Evolutionary conservation across 2,888 invertebrate genomes (phyloP).

Genomic region (Gibbula magus): DNA sequence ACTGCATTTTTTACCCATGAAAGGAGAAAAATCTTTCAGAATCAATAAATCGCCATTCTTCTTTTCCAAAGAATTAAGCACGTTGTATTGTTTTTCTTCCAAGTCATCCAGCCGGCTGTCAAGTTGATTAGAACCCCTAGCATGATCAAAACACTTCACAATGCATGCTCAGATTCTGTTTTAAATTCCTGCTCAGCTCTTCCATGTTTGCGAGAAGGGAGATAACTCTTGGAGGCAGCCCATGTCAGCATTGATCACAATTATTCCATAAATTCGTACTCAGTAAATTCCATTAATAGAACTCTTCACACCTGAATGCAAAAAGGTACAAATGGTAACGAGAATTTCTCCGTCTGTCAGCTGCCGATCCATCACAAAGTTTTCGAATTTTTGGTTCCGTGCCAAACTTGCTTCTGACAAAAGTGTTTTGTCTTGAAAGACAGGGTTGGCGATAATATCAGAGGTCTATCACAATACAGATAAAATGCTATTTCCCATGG

Average conservation of each 20-base stretch:
- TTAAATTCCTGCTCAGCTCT: too few relatives aligned
- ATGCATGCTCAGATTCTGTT: too few relatives aligned
- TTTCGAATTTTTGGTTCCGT: neutral
- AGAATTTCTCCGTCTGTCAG: neutral
- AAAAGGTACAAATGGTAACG: neutral
- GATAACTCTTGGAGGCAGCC: neutral
- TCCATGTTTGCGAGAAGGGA: too few relatives aligned
- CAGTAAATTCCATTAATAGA: neutral
- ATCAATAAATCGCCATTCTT: neutral
- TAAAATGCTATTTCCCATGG: neutral
- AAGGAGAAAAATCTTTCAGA: neutral
- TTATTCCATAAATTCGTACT: neutral
- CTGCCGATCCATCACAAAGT: neutral
- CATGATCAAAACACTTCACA: neutral
- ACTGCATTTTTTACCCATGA: too few relatives aligned
- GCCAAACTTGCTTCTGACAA: neutral
- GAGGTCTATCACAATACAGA: neutral
- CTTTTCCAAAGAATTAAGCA: neutral
- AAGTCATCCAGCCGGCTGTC: neutral
- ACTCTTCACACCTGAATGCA: constrained; percentile 5
- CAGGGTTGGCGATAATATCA: neutral
- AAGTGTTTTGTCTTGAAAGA: neutral
- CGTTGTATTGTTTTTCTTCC: neutral
- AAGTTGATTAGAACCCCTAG: neutral
- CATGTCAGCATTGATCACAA: neutral